Conservation (phyloP, 2,888 invertebrate species). For the Mantis religiosa region DNA sequence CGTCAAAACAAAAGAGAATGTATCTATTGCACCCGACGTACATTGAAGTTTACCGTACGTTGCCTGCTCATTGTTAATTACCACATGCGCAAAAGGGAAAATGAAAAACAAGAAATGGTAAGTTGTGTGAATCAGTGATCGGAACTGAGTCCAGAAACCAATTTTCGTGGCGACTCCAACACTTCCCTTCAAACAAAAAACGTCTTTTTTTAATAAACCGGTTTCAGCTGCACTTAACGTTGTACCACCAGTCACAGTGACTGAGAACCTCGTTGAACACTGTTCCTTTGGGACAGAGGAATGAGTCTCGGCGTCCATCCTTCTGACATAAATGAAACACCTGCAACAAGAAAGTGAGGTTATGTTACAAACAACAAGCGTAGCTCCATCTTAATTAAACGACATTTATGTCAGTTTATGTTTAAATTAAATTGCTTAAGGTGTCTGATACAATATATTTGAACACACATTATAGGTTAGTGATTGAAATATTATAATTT, state of each 20-base stretch:
- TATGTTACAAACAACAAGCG: background rate
- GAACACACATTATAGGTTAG: too few species aligned
- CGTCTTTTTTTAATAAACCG: too few species aligned
- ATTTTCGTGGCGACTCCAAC: background rate
- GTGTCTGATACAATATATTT: too few species aligned
- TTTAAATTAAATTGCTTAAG: too few species aligned
- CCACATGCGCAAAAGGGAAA: too few species aligned
- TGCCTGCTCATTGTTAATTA: too few species aligned
- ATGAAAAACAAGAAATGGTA: too few species aligned
- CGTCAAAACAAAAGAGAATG: too few species aligned
- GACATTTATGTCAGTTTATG: too few species aligned
- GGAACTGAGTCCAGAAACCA: background rate
- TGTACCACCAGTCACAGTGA: slow-evolving; percentile 35
- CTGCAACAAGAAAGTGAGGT: slow-evolving; percentile 32
- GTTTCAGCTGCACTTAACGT: slow-evolving; percentile 27
- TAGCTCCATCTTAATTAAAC: background rate
- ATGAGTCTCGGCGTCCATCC: slow-evolving; percentile 37
- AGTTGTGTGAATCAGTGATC: background rate
- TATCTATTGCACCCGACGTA: too few species aligned
- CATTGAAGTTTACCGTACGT: too few species aligned
- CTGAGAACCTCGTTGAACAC: slow-evolving; percentile 35
- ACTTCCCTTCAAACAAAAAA: background rate
- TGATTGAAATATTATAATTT: too few species aligned
- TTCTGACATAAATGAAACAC: slow-evolving; percentile 39
- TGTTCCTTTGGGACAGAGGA: slow-evolving; percentile 38